Base-by-base conservation (phyloP, 2,888 invertebrate genomes). In the Eilema depressum region DNA sequence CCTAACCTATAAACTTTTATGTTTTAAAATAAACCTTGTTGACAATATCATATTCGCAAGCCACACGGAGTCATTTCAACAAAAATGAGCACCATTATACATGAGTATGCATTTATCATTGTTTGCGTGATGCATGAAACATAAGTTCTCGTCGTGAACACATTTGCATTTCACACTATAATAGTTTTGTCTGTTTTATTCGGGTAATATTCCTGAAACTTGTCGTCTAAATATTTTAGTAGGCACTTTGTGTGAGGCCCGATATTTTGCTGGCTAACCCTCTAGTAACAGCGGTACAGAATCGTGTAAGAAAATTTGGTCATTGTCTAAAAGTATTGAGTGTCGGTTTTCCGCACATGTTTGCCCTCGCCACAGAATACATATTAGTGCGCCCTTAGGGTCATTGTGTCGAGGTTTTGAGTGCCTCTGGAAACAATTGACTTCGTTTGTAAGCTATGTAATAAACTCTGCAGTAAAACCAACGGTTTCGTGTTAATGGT, bases 91-190 rank as follows among this genome's bases (percentile, higher is more conserved):
- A 56, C 62, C 28, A 63, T 68, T 37, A 37, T 65, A 53, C n/a
- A 63, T 77, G 26, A n/a, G 23, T 62, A 66, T 64, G 62, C 63
- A 71, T 76, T 73, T 75, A 71, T 75, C 64, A 73, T 69, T 69
- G 68, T 70, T 67, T 71, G 59, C 63, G 63, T 80, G 59, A 61
- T 68, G 53, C 47, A 67, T 57, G 23, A 71, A 71, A 75, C 75
- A 68, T 74, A 79, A 65, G 47, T 81, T 77, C 77, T 79, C 69
- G 56, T 71, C 14, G 77, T 64, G 63, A 75, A 70, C 74, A 74
- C 65, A 73, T 81, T 81, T 75, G 66, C 79, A 78, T 73, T 78
- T 75, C 59, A 41, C 67, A 68, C 67, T 37, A 69, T 66, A 73
- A 73, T 69, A 75, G 37, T 75, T 71, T 63, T 63, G 70, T 71